A percentile compares a stretch with the other conserved stretches of the same genome.
These are phyloP conservation scores for Scotopteryx bipunctaria DNA, from an alignment of 2,888 invertebrate species.

Conservation along the genomic window DNA sequence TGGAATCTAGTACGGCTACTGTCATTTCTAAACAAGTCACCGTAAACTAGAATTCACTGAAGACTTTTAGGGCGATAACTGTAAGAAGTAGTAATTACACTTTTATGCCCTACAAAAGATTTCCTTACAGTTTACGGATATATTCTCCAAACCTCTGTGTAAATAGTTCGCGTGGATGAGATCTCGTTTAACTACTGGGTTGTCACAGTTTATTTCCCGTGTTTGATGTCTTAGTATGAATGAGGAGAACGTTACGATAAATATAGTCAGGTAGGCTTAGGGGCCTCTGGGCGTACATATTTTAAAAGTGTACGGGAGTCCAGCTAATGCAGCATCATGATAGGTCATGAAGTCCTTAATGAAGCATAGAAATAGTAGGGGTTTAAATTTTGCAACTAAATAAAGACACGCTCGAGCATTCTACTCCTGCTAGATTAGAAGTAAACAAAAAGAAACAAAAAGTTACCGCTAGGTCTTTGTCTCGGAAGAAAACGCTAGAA, in stretches of 20 bases:
- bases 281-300: background rate
- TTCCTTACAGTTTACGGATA: background rate
- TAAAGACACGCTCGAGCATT: too few relatives aligned
- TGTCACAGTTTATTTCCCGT: slow-evolving; percentile 20
- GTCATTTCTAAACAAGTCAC: slow-evolving; percentile 44
- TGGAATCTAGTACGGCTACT: slow-evolving; percentile 59
- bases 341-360: too few relatives aligned
- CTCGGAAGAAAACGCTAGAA: too few relatives aligned
- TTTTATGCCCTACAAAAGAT: background rate
- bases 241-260: slow-evolving; percentile 17
- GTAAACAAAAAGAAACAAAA: background rate
- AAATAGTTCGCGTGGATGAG: slow-evolving; percentile 14
- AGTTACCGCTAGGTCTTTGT: background rate
- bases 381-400: too few relatives aligned
- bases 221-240: slow-evolving; percentile 21
- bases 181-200: slow-evolving; percentile 20
- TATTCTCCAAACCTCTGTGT: slow-evolving; percentile 1
- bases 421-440: slow-evolving; percentile 6
- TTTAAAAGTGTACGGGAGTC: background rate
- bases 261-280: slow-evolving; percentile 2
- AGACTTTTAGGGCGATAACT: slow-evolving; percentile 19
- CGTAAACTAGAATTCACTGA: slow-evolving; percentile 42
- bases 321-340: slow-evolving; percentile 1
- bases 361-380: too few relatives aligned
- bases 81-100: slow-evolving; percentile 2